phyloP scores from a whole-genome alignment of 2,797 vertebrate genomes.

The Leontocebus nigricollis region DNA sequence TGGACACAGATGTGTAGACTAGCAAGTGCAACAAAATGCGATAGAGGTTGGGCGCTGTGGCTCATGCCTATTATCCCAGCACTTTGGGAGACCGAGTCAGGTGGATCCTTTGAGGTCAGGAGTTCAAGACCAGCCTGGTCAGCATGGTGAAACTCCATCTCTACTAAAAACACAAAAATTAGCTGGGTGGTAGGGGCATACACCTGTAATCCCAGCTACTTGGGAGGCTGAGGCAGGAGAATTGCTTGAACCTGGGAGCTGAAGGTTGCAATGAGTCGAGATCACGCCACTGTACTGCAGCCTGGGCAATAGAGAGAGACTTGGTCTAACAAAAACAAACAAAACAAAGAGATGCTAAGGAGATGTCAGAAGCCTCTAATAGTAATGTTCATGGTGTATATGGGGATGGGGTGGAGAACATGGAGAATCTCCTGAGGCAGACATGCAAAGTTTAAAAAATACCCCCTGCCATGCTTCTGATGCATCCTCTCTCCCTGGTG shows the following conservation, averaged over 20 bases:
- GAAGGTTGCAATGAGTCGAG: neutral
- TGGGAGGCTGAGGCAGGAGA: neutral
- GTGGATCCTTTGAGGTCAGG: neutral
- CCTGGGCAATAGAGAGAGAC: neutral
- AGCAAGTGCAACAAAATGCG: neutral
- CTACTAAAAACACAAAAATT: neutral
- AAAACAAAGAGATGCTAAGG: neutral
- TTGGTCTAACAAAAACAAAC: neutral
- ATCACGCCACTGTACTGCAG: neutral
- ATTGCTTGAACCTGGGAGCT: neutral
- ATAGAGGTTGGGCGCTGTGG: rapidly evolving
- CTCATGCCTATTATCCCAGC: neutral
- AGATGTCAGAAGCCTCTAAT: neutral
- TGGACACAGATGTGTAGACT: neutral
- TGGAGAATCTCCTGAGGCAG: neutral
- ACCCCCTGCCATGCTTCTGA: neutral
- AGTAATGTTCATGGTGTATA: neutral
- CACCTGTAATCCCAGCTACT: neutral
- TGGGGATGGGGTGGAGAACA: too few species aligned
- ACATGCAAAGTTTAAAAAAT: neutral
- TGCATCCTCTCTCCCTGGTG: neutral
- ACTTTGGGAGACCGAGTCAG: neutral
- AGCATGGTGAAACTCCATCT: neutral
- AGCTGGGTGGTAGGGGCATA: neutral
- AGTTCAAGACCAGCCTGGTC: neutral